Conservation (phyloP, 1,140 invertebrate species). For the Luehdorfia chinensis region DNA sequence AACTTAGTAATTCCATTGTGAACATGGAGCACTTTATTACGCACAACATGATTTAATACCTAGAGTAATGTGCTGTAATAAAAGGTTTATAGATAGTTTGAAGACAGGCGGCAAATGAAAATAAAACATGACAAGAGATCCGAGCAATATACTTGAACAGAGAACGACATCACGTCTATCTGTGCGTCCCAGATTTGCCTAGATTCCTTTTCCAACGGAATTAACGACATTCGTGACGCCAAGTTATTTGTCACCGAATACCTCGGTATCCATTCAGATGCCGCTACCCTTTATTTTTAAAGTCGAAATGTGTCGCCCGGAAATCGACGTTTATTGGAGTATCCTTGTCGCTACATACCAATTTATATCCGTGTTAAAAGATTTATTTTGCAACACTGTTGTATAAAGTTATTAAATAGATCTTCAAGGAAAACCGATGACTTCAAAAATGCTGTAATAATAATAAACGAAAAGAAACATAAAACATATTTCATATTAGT, state of each 20-base stretch:
- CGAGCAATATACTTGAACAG: not conserved
- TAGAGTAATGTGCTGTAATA: no score
- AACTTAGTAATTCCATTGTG: no score
- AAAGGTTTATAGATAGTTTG: not conserved
- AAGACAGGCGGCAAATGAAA: not conserved
- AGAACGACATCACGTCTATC: not conserved
- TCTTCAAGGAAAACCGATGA: no score
- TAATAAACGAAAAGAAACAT: no score
- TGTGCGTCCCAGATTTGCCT: not conserved
- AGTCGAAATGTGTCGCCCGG: conserved; percentile 6
- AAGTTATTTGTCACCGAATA: conserved; percentile 12
- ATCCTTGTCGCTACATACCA: conserved; percentile 6
- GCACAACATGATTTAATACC: no score
- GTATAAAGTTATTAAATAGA: conserved; percentile 1
- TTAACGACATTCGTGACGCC: not conserved
- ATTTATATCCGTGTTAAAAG: conserved; percentile 10
- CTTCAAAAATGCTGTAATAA: no score
- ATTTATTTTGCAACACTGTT: conserved; percentile 3
- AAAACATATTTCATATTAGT: no score
- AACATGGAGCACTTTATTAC: no score
- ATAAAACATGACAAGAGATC: not conserved
- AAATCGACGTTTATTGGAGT: conserved; percentile 12
- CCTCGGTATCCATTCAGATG: conserved; percentile 9
- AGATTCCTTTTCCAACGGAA: not conserved
- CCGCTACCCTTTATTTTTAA: conserved; percentile 8